Conservation (phyloP, 2,113 vertebrate species). For the Pomatorhinus ruficollis region DNA sequence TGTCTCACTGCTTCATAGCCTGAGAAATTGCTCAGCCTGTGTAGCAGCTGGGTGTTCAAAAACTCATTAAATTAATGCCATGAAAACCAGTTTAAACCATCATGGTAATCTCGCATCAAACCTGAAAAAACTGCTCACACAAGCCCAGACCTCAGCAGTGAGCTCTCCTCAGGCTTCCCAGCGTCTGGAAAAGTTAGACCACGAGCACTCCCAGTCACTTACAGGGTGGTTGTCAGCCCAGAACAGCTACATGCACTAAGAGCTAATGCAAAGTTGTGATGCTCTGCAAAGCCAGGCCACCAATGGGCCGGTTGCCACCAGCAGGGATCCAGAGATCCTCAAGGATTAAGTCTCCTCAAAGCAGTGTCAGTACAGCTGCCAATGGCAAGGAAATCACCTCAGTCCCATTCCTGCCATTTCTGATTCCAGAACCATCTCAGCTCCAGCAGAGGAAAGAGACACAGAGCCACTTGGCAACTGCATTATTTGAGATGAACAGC, state of each 20-base stretch:
- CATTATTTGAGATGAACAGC: background rate
- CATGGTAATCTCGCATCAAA: background rate
- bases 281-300: background rate
- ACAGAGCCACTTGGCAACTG: accelerated
- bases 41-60: background rate
- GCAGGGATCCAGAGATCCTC: background rate
- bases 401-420: background rate
- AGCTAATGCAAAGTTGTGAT: accelerated
- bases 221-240: background rate
- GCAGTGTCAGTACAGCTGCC: background rate
- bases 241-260: background rate
- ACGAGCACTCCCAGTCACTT: background rate
- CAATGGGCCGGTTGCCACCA: accelerated
- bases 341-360: background rate
- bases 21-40: background rate
- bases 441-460: background rate
- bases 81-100: background rate
- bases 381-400: background rate
- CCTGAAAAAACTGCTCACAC: background rate
- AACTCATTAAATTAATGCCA: background rate
- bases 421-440: background rate
- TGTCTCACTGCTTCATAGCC: background rate
- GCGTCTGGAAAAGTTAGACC: background rate
- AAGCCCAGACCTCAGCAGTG: background rate
- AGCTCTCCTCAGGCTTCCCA: background rate